Evolutionary conservation across 2,113 vertebrate genomes (phyloP).

Genomic region (Thamnaconus septentrionalis): DNA sequence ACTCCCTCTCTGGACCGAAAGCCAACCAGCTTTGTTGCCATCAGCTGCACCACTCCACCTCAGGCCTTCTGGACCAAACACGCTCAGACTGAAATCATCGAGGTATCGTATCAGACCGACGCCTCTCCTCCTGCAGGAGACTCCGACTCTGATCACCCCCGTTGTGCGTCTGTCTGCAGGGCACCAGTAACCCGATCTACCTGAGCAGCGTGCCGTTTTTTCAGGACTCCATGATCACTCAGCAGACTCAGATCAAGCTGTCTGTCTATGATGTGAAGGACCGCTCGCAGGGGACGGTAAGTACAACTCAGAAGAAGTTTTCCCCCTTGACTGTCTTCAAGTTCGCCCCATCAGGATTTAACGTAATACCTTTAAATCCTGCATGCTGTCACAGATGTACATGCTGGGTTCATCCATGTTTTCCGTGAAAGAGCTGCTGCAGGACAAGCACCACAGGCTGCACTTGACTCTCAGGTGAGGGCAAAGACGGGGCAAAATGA

Average conservation of each 20-base stretch:
- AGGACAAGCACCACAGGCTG: constrained; percentile 89
- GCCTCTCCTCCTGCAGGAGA: background rate
- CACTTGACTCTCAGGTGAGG: constrained; percentile 91
- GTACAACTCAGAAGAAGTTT: constrained; percentile 3
- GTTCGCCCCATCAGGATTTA: background rate
- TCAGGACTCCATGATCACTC: constrained; percentile 95
- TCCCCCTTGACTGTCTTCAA: background rate
- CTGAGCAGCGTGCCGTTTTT: constrained; percentile 98
- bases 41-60: constrained; percentile 98
- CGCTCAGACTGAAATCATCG: constrained; percentile 97
- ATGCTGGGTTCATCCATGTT: constrained; percentile 92
- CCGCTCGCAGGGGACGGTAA: constrained; percentile 97
- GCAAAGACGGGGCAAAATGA: background rate
- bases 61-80: constrained; percentile 99
- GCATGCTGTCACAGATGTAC: constrained; percentile 85
- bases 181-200: constrained; percentile 97
- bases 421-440: constrained; percentile 91
- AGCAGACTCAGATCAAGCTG: constrained; percentile 97
- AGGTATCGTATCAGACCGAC: constrained; percentile 74
- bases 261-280: constrained; percentile 98
- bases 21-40: constrained; percentile 95
- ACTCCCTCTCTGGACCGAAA: constrained; percentile 93
- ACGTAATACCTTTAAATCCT: constrained; percentile 12
- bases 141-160: background rate
- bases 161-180: constrained; percentile 70